Evolutionary conservation across 2,113 vertebrate species (phyloP).

Genomic region (Eonycteris spelaea): DNA sequence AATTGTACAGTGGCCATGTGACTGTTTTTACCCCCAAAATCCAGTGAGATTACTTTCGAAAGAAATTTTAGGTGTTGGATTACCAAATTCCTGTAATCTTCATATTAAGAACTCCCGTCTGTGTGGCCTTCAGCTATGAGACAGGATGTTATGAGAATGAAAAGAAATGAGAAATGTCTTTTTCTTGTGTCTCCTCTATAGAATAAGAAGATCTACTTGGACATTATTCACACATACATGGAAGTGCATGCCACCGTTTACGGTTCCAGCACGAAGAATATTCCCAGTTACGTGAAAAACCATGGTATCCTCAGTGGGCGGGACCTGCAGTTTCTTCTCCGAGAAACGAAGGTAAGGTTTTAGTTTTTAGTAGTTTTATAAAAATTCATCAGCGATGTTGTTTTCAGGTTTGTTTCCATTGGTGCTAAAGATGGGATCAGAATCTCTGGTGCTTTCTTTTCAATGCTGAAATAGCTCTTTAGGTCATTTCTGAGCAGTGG

Average conservation of each 20-base stretch:
- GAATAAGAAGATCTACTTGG: conserved; percentile 96
- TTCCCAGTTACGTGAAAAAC: conserved; percentile 96
- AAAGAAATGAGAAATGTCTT: background rate
- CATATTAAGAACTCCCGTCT: background rate
- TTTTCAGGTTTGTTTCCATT: background rate
- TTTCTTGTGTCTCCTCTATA: conserved; percentile 70
- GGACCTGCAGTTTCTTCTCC: conserved; percentile 96
- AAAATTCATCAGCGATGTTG: background rate
- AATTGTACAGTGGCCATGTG: background rate
- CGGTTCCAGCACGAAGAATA: conserved; percentile 92
- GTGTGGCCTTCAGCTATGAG: background rate
- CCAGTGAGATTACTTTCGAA: background rate
- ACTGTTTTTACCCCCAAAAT: background rate
- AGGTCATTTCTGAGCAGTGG: background rate
- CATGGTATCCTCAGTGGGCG: conserved; percentile 97
- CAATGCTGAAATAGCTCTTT: background rate
- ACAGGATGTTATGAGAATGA: background rate
- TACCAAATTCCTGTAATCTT: background rate
- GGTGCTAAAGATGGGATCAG: background rate
- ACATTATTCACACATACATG: conserved; percentile 96
- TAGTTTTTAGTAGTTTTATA: background rate
- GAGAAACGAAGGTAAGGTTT: conserved; percentile 91
- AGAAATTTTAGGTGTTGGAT: background rate
- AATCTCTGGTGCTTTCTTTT: background rate
- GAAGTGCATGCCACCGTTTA: conserved; percentile 98